Conservation (phyloP, 1,140 invertebrate species). For the Laupala kohalensis region DNA sequence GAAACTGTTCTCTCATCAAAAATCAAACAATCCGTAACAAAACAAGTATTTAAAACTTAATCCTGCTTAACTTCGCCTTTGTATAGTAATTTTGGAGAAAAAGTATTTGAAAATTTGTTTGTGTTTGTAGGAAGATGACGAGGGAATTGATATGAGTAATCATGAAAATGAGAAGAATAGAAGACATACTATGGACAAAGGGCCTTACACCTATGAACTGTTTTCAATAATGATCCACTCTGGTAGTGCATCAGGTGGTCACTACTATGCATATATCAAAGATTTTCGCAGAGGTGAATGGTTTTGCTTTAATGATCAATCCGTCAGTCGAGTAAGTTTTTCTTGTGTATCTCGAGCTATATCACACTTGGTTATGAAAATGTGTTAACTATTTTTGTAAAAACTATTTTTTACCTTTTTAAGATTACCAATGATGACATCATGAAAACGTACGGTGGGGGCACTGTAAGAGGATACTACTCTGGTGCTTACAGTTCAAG, state of each 20-base stretch:
- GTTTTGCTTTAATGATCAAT: slow-evolving; percentile 76
- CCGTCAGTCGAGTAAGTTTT: slow-evolving; percentile 42
- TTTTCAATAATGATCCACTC: slow-evolving; percentile 92
- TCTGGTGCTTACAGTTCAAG: slow-evolving; percentile 63
- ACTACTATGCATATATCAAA: slow-evolving; percentile 91
- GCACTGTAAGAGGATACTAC: slow-evolving; percentile 52
- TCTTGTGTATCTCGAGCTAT: not conserved
- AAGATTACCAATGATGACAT: slow-evolving; percentile 74
- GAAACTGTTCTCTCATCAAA: too few species aligned
- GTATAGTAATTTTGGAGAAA: not conserved
- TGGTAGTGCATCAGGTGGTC: slow-evolving; percentile 79
- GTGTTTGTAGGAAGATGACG: slow-evolving; percentile 36
- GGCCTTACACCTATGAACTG: slow-evolving; percentile 73
- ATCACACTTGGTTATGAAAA: not conserved
- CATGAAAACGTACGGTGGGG: slow-evolving; percentile 70
- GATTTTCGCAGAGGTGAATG: slow-evolving; percentile 63
- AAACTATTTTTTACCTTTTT: slow-evolving; percentile 14
- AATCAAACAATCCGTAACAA: too few species aligned
- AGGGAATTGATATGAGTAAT: slow-evolving; percentile 51
- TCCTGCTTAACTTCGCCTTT: not conserved
- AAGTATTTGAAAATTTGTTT: not conserved
- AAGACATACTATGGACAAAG: slow-evolving; percentile 31
- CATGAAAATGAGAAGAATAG: slow-evolving; percentile 37
- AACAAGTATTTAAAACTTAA: too few species aligned
- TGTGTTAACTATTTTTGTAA: not conserved